phyloP scores from a whole-genome alignment of 2,888 invertebrate species.

The Epiblema foenella region DNA sequence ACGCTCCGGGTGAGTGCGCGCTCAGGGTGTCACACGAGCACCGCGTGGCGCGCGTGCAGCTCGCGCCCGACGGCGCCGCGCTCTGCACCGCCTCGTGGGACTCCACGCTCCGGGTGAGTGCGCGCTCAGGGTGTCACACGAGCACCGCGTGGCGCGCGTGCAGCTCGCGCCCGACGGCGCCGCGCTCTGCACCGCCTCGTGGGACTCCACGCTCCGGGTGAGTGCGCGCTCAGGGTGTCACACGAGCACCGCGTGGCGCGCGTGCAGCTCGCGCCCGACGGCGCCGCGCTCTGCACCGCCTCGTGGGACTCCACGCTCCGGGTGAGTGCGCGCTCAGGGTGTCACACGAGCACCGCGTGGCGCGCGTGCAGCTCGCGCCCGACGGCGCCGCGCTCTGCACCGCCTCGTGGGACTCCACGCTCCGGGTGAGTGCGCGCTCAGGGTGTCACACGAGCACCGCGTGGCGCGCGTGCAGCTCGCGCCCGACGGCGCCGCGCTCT shows the following conservation, averaged over 20 bases:
- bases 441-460: conserved; percentile 98
- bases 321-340: conserved; percentile 95
- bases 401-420: conserved; percentile 99
- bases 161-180: conserved; percentile 99
- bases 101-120: conserved; percentile 96
- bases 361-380: conserved; percentile 96
- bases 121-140: conserved; percentile 97
- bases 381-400: conserved; percentile 99
- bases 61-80: conserved; percentile 99
- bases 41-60: conserved; percentile 95
- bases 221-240: conserved; percentile 95
- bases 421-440: conserved; percentile 94
- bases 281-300: conserved; percentile 98
- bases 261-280: conserved; percentile 97
- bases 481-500: conserved; percentile 98
- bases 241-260: conserved; percentile 98
- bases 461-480: conserved; percentile 96
- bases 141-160: conserved; percentile 96
- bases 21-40: conserved; percentile 99
- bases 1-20: conserved; percentile 94
- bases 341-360: conserved; percentile 98
- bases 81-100: conserved; percentile 99
- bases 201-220: conserved; percentile 98
- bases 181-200: conserved; percentile 97
- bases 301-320: conserved; percentile 99